Evolutionary conservation across 30 jellyfish, hydroid and myxozoan genomes (phyloP), one percentile per base, ranked within the genome.

Genomic region (Nemopilema nomurai): DNA sequence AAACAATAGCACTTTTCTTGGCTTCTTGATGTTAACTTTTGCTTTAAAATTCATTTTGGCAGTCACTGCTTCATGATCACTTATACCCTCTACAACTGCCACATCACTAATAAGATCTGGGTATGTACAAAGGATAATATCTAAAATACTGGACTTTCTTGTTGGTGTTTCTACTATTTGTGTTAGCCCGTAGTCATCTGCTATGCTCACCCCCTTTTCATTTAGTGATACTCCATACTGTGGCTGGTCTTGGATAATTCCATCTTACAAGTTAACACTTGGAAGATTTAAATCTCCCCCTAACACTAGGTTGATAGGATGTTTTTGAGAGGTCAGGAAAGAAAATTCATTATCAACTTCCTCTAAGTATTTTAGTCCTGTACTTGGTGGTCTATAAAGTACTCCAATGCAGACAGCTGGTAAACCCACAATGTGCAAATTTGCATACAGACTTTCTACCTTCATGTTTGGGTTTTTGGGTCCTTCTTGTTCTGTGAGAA

Each of bases 321-420:
- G 67, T 51, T 51, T 51, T 51, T 51, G 67, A 51, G 67, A 51
- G 67, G 67, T 51, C 67, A 51, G 67, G 67, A 51, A 51, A 51
- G 67, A 51, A 16, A 51, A 20, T 51, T 51, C 67, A 51, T 51
- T 51, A 51, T 20, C 67, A 51, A 51, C 67, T 51, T 51, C 67
- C 67, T 51, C 67, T 51, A 51, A 51, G 67, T 51, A 51, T 51
- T 51, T 20, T 9, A 51, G 67, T 51, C 67, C 67, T 51, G 67
- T 51, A 51, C 67, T 51, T 51, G 67, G 20, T 20, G 20, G 67
- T 22, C 75, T 65, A 30, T 65, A 9, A 18, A 65, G 20, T 26
- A 65, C 75, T 65, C 75, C 75, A 18, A 65, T 18, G 26, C 75
- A 65, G 75, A 65, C 75, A 18, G 75, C 75, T 65, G 75, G 75